Evolutionary conservation across 2,888 invertebrate genomes (phyloP).

Genomic region (Phanerotoma sp.): DNA sequence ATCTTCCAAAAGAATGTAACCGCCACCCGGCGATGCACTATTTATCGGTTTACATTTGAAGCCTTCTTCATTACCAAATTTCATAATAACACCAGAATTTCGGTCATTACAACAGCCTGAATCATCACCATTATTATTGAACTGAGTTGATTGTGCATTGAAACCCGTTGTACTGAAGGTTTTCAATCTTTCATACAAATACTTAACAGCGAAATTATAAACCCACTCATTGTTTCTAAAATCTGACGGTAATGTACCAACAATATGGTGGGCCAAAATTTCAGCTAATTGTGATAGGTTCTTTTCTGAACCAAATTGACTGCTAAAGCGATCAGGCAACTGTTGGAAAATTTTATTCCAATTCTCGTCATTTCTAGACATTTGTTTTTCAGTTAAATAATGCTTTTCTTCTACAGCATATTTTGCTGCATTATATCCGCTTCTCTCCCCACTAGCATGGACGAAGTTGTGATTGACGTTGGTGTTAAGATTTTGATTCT

Average conservation of each 20-base stretch:
- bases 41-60: not conserved
- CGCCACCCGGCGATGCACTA: not conserved
- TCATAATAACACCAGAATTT: not conserved
- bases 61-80: not conserved
- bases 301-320: not conserved
- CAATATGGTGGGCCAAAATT: not conserved
- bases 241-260: conserved; percentile 1
- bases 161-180: not conserved
- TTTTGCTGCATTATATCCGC: not conserved
- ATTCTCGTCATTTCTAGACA: not conserved
- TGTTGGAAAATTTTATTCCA: not conserved
- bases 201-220: not conserved
- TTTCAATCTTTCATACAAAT: conserved; percentile 6
- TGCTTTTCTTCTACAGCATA: too few relatives aligned
- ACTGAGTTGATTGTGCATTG: not conserved
- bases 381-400: not conserved
- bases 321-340: not conserved
- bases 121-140: not conserved
- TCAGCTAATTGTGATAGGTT: not conserved
- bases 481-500: not conserved
- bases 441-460: not conserved
- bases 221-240: not conserved
- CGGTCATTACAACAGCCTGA: conserved; percentile 2
- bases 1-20: conserved; percentile 1
- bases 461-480: not conserved